Percentiles rank a stretch among this genome's conserved stretches.
phyloP scores from a whole-genome alignment of 2,888 invertebrate species.

The Hylaea fasciaria region DNA sequence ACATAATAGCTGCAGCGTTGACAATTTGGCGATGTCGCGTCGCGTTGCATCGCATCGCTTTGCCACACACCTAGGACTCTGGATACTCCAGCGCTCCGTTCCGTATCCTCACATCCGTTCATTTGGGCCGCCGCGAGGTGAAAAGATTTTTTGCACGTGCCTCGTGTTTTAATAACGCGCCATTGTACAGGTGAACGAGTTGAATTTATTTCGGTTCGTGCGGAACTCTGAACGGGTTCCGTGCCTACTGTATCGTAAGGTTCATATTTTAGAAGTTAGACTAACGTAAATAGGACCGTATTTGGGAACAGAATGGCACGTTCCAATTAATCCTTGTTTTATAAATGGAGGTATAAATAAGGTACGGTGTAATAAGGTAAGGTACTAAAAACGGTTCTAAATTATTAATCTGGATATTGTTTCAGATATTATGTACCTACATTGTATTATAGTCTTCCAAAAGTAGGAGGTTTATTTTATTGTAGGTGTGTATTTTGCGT shows the following conservation, averaged over 20 bases:
- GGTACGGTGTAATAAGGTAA: too few relatives aligned
- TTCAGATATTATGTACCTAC: not conserved
- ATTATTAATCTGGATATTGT: not conserved
- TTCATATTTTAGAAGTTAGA: slow-evolving; percentile 7
- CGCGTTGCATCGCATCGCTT: too few relatives aligned
- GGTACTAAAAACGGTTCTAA: not conserved
- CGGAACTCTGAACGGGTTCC: slow-evolving; percentile 2
- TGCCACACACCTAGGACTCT: too few relatives aligned
- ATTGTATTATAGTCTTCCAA: not conserved
- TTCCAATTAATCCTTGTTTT: not conserved
- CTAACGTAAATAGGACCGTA: not conserved
- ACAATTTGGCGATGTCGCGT: too few relatives aligned
- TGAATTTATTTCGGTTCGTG: slow-evolving; percentile 13
- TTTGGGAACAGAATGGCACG: slow-evolving; percentile 1
- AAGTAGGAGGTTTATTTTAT: too few relatives aligned
- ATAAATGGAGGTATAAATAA: not conserved
- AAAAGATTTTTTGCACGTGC: slow-evolving; percentile 16
- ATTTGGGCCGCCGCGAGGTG: slow-evolving; percentile 2
- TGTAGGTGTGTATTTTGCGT: too few relatives aligned
- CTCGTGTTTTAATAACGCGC: slow-evolving; percentile 11
- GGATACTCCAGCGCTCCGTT: not conserved
- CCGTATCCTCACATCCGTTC: not conserved
- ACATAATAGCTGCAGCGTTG: too few relatives aligned
- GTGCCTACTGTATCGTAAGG: not conserved
- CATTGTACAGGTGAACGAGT: slow-evolving; percentile 15